Evolutionary conservation across 2,888 invertebrate species (phyloP), one percentile per base, ranked within the genome.

Genomic region (Campoletis raptor): DNA sequence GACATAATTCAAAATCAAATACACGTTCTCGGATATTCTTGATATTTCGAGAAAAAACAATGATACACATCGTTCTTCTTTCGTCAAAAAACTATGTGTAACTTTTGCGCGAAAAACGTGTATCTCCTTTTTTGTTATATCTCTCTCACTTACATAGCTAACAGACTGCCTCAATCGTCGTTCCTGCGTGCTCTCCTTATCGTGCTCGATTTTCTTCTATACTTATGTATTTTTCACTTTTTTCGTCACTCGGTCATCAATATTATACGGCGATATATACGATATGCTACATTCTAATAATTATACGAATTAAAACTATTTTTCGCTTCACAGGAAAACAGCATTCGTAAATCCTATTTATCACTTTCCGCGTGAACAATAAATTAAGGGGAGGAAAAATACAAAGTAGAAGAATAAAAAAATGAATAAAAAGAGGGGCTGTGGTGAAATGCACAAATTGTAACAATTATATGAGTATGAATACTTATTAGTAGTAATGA

Each of bases 271-370:
- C 80, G 73, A 81, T 82, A 77, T 83, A 72, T 81, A 86, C 73
- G 88, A 88, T 84, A 88, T 85, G 87, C 87, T 88, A 87, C 48
- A 82, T 85, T 87, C 69, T 86, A 82, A 87, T 83, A 85, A 84
- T 88, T 69, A 81, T 81, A 86, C 78, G 79, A 80, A 79, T 81
- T 76, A 81, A 79, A 85, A 83, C 80, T 88, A 82, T 79, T 70
- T 79, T 84, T 82, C 81, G 61, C 78, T 66, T 74, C 61, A 81
- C 67, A 30, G 30, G 78, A 82, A 83, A 83, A 83, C 57, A 85
- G 81, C 81, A 74, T 87, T 61, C 69, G 89, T 90, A 90, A 90
- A 90, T 90, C 88, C 90, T 90, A 89, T 90, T 90, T 91, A 91
- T 91, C 91, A 91, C 91, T 90, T 90, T 83, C 87, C 70, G 87